These are phyloP conservation scores for Luffia ferchaultella DNA, from an alignment of 2,888 invertebrate species.

Conservation along the genomic window DNA sequence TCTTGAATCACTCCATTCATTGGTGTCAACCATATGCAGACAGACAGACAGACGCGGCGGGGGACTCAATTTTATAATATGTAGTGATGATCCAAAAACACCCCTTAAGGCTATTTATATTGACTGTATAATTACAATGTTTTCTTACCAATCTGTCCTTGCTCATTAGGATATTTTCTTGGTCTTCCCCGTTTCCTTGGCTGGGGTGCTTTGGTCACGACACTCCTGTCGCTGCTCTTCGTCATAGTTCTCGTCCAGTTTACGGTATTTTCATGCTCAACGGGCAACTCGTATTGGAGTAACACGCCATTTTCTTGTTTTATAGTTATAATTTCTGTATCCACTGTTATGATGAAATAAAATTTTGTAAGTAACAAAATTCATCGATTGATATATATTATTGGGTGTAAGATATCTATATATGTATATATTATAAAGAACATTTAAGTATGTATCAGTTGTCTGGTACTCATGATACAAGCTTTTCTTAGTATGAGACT, in stretches of 20 bases:
- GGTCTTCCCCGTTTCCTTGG: constrained; percentile 51
- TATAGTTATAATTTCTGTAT: constrained; percentile 58
- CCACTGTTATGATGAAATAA: constrained; percentile 21
- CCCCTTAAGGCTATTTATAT: too few relatives aligned
- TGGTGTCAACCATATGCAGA: too few relatives aligned
- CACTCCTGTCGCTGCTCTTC: constrained; percentile 31
- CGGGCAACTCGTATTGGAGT: constrained; percentile 55
- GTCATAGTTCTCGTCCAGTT: constrained; percentile 44
- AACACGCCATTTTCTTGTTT: constrained; percentile 59
- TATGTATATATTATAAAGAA: too few relatives aligned
- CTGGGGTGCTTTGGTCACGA: constrained; percentile 49
- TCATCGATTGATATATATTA: not conserved
- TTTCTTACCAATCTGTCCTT: constrained; percentile 54
- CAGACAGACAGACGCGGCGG: too few relatives aligned
- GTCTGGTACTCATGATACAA: too few relatives aligned
- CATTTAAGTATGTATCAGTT: too few relatives aligned
- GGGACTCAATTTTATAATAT: too few relatives aligned
- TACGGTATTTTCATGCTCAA: constrained; percentile 49
- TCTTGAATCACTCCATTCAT: too few relatives aligned
- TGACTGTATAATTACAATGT: constrained; percentile 2
- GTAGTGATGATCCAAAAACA: too few relatives aligned
- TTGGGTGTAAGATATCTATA: too few relatives aligned
- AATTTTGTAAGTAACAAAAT: not conserved
- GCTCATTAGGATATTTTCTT: constrained; percentile 55
- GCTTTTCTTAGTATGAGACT: too few relatives aligned